Base-by-base conservation (phyloP, 2,797 vertebrate species). In the Hippopotamyrus pictus region DNA sequence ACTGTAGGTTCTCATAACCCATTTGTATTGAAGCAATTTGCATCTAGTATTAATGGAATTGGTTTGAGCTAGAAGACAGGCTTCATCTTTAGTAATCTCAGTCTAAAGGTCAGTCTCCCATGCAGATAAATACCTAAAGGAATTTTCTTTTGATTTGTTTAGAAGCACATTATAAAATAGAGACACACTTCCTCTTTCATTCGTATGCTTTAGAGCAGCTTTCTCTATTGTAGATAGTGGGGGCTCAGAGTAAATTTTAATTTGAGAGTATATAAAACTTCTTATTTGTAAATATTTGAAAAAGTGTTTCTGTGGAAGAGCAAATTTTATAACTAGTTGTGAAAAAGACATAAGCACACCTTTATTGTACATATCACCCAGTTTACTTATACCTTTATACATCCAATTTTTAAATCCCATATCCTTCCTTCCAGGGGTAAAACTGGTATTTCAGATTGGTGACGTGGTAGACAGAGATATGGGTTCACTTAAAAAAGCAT, bases 1-100 rank as follows among this genome's bases (percentile, higher is more conserved):
- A n/a, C n/a, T n/a, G n/a, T n/a, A 86, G 4, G 8, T 76, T 86
- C 89, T 89, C 29, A 87, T 73, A 41, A 86, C 59, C 59, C 59
- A 87, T 50, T 86, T 73, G 86, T 89, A 89, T 54, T 86, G 83
- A 11, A 89, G 62, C 17, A 51, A 69, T 51, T 69, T 89, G 29
- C 37, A 89, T 86, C 89, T 89, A n/a, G 82, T 87, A 86, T 89
- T 86, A 86, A 87, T 87, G 7, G 51, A 57, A 17, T 9, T 44
- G 41, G 37, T 83, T 83, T 83, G 76, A 46, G 76, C 37, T 41
- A 46, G 76, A 46, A 7, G 37, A 46, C 37, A 82, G 19, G 19
- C 37, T 17, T 41, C 44, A 5, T 48, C 76, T 83, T 33, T 33
- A 33, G 65, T 37, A 14, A 33, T 73, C 12, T 17, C 3, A 62